Base-by-base conservation (phyloP, 2,797 vertebrate species). In the Danio tinwini region DNA sequence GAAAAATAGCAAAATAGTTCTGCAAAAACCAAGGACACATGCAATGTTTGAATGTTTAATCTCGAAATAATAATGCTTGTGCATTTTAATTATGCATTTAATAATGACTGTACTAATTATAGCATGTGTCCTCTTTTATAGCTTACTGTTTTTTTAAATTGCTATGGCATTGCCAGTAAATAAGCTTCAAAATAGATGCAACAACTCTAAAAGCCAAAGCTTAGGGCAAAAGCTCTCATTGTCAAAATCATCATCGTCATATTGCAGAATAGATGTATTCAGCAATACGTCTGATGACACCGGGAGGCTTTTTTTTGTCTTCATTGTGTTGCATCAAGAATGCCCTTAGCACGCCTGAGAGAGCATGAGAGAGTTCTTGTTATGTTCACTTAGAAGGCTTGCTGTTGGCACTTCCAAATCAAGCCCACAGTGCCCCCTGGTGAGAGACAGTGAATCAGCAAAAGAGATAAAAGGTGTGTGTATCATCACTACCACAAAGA, bases 381-480 rank as follows among this genome's bases (percentile, higher is more conserved):
- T 82, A 81, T 74, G 76, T 77, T 85, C 82, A 88, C 86, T 86
- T 90, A 89, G 86, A 88, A 89, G 88, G 86, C 85, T 88, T 85
- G 88, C 86, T 90, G 81, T 85, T 78, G 85, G 83, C 83, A 85
- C 84, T 81, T 80, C 55, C 81, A 85, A 85, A 88, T 81, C 69
- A 84, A 83, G 84, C 82, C 80, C 90, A 92, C 88, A 91, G 89
- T 79, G 61, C 85, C 84, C 90, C 92, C 90, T 92, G 87, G 86
- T 87, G 89, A 89, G 90, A 91, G 90, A 90, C 87, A 90, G 91
- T 87, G 83, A 86, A 90, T 90, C 91, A 91, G 89, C 87, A 84
- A 88, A 87, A 90, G 87, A 91, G 87, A 93, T 85, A 91, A 87
- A 86, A 78, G 90, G 88, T 89, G 88, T 69, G 73, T 65, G 75